Evolutionary conservation across 1,140 invertebrate species (phyloP).

Genomic region (Cydia pomonella): DNA sequence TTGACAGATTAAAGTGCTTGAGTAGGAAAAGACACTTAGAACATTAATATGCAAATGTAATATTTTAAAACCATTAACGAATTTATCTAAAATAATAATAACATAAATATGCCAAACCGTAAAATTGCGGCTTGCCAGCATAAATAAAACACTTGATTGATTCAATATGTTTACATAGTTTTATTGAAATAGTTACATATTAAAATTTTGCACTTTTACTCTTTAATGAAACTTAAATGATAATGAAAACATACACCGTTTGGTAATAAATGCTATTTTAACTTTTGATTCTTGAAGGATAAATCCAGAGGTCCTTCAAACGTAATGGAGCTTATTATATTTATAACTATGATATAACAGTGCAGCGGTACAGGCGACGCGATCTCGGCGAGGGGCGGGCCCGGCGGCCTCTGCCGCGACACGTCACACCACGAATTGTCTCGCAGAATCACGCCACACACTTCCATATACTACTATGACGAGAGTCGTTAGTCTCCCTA

Average conservation of each 20-base stretch:
- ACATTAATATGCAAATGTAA: no score
- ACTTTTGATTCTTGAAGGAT: slow-evolving; percentile 64
- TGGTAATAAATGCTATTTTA: slow-evolving; percentile 80
- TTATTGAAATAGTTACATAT: slow-evolving; percentile 79
- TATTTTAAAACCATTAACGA: no score
- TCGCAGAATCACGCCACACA: slow-evolving; percentile 17
- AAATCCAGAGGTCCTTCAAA: slow-evolving; percentile 61
- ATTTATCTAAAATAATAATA: no score
- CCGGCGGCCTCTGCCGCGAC: not conserved
- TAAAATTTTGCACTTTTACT: slow-evolving; percentile 79
- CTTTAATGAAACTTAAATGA: slow-evolving; percentile 73
- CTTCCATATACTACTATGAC: slow-evolving; percentile 29
- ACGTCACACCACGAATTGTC: slow-evolving; percentile 24
- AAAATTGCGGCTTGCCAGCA: not conserved
- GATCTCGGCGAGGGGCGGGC: slow-evolving; percentile 8
- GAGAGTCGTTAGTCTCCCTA: slow-evolving; percentile 53
- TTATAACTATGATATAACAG: slow-evolving; percentile 51
- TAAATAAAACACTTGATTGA: slow-evolving; percentile 60
- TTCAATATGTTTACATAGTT: slow-evolving; percentile 77
- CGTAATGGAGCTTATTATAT: slow-evolving; percentile 59
- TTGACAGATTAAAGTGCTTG: no score
- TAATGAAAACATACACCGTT: slow-evolving; percentile 78
- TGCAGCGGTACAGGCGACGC: slow-evolving; percentile 41
- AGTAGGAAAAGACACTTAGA: no score
- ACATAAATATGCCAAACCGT: no score